phyloP scores from a whole-genome alignment of 2,888 invertebrate genomes.

The Kryphioiulus occultus region DNA sequence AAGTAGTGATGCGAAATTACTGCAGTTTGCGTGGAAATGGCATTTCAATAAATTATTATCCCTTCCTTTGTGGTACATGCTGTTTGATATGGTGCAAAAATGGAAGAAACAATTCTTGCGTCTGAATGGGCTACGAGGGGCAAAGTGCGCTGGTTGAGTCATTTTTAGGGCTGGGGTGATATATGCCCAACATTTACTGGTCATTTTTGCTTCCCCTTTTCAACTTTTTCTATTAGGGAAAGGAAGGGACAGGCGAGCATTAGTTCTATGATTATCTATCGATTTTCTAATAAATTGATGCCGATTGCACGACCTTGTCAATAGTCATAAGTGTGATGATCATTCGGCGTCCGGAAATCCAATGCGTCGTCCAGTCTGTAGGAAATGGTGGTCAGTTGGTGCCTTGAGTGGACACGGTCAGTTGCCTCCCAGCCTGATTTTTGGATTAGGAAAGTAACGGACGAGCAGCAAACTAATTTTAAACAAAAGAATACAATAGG shows the following conservation, averaged over 20 bases:
- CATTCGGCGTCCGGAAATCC: background rate
- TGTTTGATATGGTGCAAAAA: slow-evolving; percentile 21
- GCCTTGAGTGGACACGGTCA: background rate
- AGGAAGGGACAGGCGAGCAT: background rate
- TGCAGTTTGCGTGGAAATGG: slow-evolving; percentile 29
- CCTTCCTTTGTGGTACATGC: background rate
- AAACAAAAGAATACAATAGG: background rate
- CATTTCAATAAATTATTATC: slow-evolving; percentile 23
- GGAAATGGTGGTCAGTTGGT: background rate
- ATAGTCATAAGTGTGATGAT: slow-evolving; percentile 11
- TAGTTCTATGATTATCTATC: slow-evolving; percentile 32
- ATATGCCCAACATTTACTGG: background rate
- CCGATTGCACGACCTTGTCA: slow-evolving; percentile 13
- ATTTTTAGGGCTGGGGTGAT: background rate
- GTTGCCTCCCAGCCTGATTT: background rate
- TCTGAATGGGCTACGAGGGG: background rate
- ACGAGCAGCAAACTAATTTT: background rate
- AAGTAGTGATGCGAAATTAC: background rate
- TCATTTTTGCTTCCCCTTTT: slow-evolving; percentile 27
- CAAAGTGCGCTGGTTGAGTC: slow-evolving; percentile 16
- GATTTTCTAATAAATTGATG: slow-evolving; percentile 20
- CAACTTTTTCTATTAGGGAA: slow-evolving; percentile 3
- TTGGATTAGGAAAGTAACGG: background rate
- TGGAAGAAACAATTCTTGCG: slow-evolving; percentile 26
- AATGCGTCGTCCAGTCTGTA: background rate